Conservation (phyloP, 2,113 vertebrate species). For the Sisor rabdophorus region DNA sequence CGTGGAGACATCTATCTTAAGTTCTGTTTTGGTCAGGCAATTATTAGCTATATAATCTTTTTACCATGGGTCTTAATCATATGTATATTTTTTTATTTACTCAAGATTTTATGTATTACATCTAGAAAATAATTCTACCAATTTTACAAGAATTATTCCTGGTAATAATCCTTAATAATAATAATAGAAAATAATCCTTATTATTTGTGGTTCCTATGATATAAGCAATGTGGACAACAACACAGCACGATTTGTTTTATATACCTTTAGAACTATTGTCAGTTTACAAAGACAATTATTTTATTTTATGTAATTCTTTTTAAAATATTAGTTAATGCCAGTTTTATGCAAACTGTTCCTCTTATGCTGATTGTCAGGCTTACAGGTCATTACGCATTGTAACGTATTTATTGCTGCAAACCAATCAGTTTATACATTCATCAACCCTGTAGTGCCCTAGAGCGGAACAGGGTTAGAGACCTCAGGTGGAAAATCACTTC, state of each 20-base stretch:
- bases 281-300: neutral
- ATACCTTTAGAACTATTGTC: neutral
- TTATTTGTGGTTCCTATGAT: neutral
- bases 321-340: too few relatives aligned
- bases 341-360: neutral
- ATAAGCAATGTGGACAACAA: neutral
- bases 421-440: constrained; percentile 51
- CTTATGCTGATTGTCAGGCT: too few relatives aligned
- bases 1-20: neutral
- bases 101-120: neutral
- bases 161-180: too few relatives aligned
- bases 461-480: constrained; percentile 49
- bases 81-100: neutral
- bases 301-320: neutral
- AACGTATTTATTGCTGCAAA: constrained; percentile 41
- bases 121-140: too few relatives aligned
- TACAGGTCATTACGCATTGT: constrained; percentile 57
- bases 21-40: too few relatives aligned
- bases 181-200: too few relatives aligned
- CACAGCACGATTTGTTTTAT: neutral
- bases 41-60: neutral
- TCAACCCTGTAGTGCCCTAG: constrained; percentile 45
- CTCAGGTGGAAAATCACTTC: constrained; percentile 34
- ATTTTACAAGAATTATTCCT: neutral
- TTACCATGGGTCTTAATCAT: neutral